Evolutionary conservation across 2,113 vertebrate genomes (phyloP).

Genomic region (Patagioenas fasciata): DNA sequence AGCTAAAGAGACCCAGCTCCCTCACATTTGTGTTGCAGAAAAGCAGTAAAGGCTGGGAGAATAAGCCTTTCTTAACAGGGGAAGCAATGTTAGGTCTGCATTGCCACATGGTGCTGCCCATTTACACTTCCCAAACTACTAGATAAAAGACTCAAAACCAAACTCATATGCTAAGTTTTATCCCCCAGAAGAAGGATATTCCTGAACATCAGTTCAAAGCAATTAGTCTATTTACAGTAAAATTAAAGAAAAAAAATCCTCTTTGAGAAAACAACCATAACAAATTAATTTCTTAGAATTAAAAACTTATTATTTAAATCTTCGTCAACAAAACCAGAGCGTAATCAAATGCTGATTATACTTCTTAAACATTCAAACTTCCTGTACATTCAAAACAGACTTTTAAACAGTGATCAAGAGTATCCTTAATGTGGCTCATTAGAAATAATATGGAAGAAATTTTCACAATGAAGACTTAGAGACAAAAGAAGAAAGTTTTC

Average conservation of each 20-base stretch:
- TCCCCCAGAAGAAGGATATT: background rate
- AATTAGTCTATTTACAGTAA: background rate
- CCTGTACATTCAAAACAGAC: background rate
- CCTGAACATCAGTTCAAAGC: background rate
- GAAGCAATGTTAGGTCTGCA: background rate
- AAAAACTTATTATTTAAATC: background rate
- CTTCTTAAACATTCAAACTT: background rate
- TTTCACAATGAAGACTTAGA: background rate
- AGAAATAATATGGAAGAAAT: background rate
- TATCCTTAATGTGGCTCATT: background rate
- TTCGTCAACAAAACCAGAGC: background rate
- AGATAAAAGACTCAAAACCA: background rate
- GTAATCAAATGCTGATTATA: background rate
- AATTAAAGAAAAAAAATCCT: background rate
- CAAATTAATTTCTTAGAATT: background rate
- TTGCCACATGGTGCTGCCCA: background rate
- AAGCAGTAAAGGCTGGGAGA: constrained; percentile 6
- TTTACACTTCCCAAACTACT: background rate
- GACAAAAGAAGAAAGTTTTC: background rate
- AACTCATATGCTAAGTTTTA: background rate
- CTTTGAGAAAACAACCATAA: background rate
- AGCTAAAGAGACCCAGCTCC: no score
- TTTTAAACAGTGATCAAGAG: constrained; percentile 8
- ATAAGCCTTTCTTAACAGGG: background rate
- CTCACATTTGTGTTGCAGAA: constrained; percentile 52